Percentiles rank a stretch among this genome's conserved stretches.
These are phyloP conservation scores for Ctenosaura bakeri DNA, from an alignment of 2,797 vertebrate species.

Conservation along the genomic window DNA sequence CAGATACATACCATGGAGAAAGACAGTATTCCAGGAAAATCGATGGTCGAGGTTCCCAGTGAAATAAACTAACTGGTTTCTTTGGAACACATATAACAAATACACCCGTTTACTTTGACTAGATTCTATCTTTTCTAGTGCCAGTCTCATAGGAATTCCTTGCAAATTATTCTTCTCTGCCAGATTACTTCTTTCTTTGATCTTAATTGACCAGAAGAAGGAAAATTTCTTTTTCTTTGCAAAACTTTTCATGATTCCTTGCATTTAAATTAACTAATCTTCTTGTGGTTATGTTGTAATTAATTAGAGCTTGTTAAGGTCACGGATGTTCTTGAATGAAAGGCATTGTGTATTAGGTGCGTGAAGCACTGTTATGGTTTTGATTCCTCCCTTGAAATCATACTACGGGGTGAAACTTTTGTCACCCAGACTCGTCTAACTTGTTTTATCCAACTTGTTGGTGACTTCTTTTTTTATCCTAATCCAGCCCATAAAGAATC, in stretches of 20 bases:
- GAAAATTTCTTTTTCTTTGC: constrained; percentile 60
- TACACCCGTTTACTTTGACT: background rate
- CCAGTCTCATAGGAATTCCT: constrained; percentile 1
- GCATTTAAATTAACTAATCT: constrained; percentile 46
- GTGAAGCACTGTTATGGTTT: constrained; percentile 61
- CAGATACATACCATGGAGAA: background rate
- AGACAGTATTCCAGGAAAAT: background rate
- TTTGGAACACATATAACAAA: background rate
- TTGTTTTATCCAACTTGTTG: constrained; percentile 79
- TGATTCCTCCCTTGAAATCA: constrained; percentile 75
- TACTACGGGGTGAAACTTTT: constrained; percentile 69
- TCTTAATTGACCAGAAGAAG: constrained; percentile 68
- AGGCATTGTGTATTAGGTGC: constrained; percentile 72
- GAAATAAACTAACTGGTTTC: background rate
- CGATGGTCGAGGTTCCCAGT: background rate
- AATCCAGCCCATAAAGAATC: constrained; percentile 77
- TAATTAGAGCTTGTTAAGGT: constrained; percentile 71
- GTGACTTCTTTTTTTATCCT: constrained; percentile 77
- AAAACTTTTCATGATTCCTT: constrained; percentile 66
- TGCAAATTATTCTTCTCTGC: constrained; percentile 18
- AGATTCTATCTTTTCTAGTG: background rate
- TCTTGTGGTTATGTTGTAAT: constrained; percentile 67
- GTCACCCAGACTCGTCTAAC: constrained; percentile 77
- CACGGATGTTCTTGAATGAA: constrained; percentile 73
- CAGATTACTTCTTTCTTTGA: constrained; percentile 57